Conservation (phyloP, 2,888 invertebrate genomes). For the Choreutis nemorana region DNA sequence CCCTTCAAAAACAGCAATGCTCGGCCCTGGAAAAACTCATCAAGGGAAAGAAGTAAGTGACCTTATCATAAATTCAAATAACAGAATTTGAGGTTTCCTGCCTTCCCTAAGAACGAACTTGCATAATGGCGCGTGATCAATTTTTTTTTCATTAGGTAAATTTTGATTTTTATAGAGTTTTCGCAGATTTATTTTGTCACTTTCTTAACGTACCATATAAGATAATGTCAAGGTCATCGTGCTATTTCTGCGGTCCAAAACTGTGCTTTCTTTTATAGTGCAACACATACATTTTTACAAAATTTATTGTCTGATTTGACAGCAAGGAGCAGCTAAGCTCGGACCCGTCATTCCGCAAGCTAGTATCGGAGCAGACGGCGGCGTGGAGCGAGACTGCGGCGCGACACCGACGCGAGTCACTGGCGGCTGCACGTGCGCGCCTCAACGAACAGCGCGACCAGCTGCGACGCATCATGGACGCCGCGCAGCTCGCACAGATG, state of each 20-base stretch:
- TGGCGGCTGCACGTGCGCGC: constrained; percentile 81
- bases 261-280: too few relatives aligned
- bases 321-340: constrained; percentile 84
- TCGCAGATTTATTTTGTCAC: too few relatives aligned
- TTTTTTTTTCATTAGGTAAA: too few relatives aligned
- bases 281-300: too few relatives aligned
- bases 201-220: too few relatives aligned
- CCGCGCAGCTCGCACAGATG: constrained; percentile 83
- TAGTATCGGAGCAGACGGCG: constrained; percentile 91
- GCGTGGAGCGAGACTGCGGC: constrained; percentile 95
- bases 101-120: not conserved
- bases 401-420: constrained; percentile 82
- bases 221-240: too few relatives aligned
- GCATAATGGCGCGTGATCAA: too few relatives aligned
- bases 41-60: constrained; percentile 90
- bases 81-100: not conserved
- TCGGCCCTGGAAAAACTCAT: constrained; percentile 91
- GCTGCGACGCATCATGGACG: constrained; percentile 80
- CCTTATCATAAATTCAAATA: too few relatives aligned
- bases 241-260: too few relatives aligned
- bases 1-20: constrained; percentile 92
- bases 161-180: too few relatives aligned
- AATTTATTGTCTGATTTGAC: too few relatives aligned
- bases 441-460: constrained; percentile 84
- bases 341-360: constrained; percentile 79